A percentile compares a stretch with the other conserved stretches of the same genome.
phyloP scores from a whole-genome alignment of 2,113 vertebrate species.

The Ailuropoda melanoleuca region DNA sequence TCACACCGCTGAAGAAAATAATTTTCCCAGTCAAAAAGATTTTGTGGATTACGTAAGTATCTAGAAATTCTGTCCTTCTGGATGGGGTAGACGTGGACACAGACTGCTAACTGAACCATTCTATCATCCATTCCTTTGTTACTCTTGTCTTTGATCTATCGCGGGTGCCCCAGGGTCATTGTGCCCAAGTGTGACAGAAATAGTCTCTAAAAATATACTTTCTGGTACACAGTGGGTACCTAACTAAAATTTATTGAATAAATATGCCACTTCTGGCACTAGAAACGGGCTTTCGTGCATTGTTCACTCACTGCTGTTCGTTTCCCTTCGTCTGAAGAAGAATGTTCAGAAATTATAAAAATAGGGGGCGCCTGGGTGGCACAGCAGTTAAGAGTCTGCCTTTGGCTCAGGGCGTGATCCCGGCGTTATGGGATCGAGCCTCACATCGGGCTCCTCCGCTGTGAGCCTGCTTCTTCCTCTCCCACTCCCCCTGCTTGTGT shows the following conservation, averaged over 20 bases:
- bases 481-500: no score
- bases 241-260: background rate
- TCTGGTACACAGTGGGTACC: background rate
- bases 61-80: background rate
- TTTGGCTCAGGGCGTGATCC: no score
- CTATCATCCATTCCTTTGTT: background rate
- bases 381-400: no score
- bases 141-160: background rate
- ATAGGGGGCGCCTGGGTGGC: no score
- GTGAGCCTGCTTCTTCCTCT: no score
- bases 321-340: background rate
- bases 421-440: no score
- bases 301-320: background rate
- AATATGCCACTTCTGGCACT: background rate
- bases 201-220: background rate
- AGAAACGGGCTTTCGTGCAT: background rate
- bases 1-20: background rate
- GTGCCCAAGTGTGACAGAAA: background rate
- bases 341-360: background rate
- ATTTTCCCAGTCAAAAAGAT: background rate
- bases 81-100: background rate
- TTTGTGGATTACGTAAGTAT: background rate
- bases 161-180: background rate
- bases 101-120: background rate
- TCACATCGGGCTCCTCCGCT: no score